Base-by-base conservation (phyloP, 2,113 vertebrate genomes). In the Nycticebus coucang region DNA sequence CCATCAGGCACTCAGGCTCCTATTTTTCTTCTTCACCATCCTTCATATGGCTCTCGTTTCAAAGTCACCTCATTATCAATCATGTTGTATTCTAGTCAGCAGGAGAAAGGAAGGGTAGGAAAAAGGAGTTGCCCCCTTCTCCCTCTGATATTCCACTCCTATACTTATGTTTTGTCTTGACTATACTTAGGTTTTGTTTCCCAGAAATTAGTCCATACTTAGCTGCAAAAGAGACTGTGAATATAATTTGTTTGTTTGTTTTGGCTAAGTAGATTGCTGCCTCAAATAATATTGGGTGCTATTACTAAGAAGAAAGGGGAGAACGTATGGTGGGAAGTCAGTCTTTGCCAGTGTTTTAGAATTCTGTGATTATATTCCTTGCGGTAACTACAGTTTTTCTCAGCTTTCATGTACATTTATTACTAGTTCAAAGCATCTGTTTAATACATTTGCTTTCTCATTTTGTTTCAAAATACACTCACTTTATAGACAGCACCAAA, bases 391-490 rank as follows among this genome's bases (percentile, higher is more conserved):
- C 24, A 66, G 17, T 62, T 57, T 93, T 94, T 66, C 45, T 86
- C 18, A 80, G 10, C 28, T 79, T 92, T 62, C 53, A 11, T 83
- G 45, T 18, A 59, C 83, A 72, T 81, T 95, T 94, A 9, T 97
- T 94, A 45, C n/a, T 84, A 60, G 60, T 74, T 83, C 55, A 93
- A 13, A 95, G 45, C 30, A 66, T 94, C 66, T 92, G 50, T 93
- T 75, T 62, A 87, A 80, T 91, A 37, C 30, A 57, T 86, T 96
- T 93, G 35, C 35, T 80, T 94, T 93, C 86, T 95, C 60, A 97
- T 69, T 91, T 96, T 97, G 59, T 95, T 95, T 94, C 66, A 93
- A 26, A 89, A 57, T 93, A 80, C 0, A 88, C 50, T 96, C 62
- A 86, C 6, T 91, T 91, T 82, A 93, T 35, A 94, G 92, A 77